Evolutionary conservation across 2,113 vertebrate species (phyloP).

Genomic region (Neolamprologus sp.): DNA sequence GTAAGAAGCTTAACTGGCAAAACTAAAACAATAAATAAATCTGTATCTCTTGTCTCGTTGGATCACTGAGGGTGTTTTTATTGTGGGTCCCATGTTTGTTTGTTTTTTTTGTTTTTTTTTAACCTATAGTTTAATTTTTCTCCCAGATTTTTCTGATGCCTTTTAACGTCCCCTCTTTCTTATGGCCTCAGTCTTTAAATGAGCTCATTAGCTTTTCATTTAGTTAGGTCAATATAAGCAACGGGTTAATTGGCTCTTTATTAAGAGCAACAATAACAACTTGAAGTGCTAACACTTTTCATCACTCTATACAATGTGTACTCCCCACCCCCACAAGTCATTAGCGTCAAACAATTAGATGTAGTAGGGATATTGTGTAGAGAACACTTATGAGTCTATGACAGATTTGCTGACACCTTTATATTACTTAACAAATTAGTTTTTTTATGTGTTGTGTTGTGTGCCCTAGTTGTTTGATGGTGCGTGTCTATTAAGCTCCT

Average conservation of each 20-base stretch:
- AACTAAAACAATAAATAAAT: not conserved
- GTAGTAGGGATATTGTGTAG: not conserved
- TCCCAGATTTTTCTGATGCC: not conserved
- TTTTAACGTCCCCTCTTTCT: not conserved
- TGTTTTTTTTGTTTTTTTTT: not conserved
- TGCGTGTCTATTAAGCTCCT: not conserved
- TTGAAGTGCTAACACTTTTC: constrained; percentile 9
- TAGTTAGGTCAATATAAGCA: not conserved
- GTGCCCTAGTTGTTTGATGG: constrained; percentile 18
- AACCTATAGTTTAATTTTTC: not conserved
- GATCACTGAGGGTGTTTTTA: not conserved
- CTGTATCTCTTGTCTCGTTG: not conserved
- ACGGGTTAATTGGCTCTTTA: not conserved
- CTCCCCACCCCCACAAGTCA: not conserved
- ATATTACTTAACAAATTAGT: constrained; percentile 16
- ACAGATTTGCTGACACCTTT: not conserved
- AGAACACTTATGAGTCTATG: constrained; percentile 3
- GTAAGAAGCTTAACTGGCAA: not conserved
- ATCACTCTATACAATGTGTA: not conserved
- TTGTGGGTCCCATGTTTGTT: not conserved
- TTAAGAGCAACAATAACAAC: constrained; percentile 18
- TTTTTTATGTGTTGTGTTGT: not conserved
- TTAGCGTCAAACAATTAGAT: constrained; percentile 27
- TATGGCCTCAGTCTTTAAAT: not conserved
- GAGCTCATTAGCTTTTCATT: not conserved